Base-by-base conservation (phyloP, 2,797 vertebrate genomes). In the Sibirionetta formosa region DNA sequence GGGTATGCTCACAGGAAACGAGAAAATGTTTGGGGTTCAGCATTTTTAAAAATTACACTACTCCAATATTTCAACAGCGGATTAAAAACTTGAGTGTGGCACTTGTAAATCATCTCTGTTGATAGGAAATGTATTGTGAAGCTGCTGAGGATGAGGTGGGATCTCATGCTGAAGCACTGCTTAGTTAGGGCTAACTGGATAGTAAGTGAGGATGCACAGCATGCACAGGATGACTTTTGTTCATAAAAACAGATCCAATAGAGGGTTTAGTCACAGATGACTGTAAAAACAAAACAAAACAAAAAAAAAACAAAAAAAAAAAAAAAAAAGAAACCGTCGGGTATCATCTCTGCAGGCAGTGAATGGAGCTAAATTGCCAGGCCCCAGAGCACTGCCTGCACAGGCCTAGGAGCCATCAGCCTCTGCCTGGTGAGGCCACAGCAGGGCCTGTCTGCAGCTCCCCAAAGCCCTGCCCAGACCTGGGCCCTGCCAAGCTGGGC, bases 341-440 rank as follows among this genome's bases (percentile, higher is more conserved):
- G 26, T 24, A 22, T 40, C 14, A 13, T 40, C 56, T 83, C 35
- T 79, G n/a, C 23, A 54, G 16, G 20, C 48, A 72, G 24, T 38
- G 46, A 23, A 14, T 38, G 48, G 11, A 13, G 42, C 26, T 22
- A 42, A 79, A 65, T 31, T 86, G 31, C 16, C 6, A 24, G 23
- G 27, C 4, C 7, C 12, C 29, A 0, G 0, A 10, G 5, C 16
- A 17, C 33, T 54, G 48, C 36, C 12, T 13, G 26, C 29, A 16
- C 4, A 22, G 31, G 31, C 20, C 63, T 23, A 56, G 54, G 29
- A n/a, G 31, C 42, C 15, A 8, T 23, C 9, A 65, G 4, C 20
- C 14, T 18, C 29, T 15, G 40, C 3, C 54, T 18, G n/a, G 29
- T 20, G 54, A 56, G 54, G 54, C 18, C 17, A 19, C 29, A 56